A percentile compares a stretch with the other conserved stretches of the same genome.
Conservation (phyloP, 2,888 invertebrate species). For the Sicus ferrugineus region DNA sequence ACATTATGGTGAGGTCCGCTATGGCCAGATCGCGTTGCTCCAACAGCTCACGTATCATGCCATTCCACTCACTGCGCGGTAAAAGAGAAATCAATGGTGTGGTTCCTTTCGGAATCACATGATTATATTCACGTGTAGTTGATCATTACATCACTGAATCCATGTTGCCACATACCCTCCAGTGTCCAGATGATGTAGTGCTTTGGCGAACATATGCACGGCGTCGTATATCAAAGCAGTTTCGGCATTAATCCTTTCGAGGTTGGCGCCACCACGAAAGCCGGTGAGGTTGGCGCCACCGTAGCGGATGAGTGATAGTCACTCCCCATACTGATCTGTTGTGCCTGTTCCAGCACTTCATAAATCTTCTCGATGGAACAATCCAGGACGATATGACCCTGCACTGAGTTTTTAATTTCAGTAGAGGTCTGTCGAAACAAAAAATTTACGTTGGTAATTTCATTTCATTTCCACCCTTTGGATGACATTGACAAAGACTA, state of each 20-base stretch:
- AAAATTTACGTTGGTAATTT: no score
- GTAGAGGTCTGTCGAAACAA: conserved; percentile 72
- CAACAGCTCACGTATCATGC: conserved; percentile 86
- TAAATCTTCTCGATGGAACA: conserved; percentile 87
- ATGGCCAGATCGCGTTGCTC: conserved; percentile 94
- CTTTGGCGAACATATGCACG: conserved; percentile 91
- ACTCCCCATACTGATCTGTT: conserved; percentile 97
- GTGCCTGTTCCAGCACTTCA: conserved; percentile 89
- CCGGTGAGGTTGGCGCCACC: conserved; percentile 96
- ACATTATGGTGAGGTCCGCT: conserved; percentile 96
- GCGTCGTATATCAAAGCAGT: conserved; percentile 97
- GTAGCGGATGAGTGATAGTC: conserved; percentile 95
- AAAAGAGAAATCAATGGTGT: no score
- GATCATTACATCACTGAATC: conserved; percentile 90
- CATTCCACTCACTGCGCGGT: conserved; percentile 81
- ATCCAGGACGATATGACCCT: conserved; percentile 90
- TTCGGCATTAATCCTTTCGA: conserved; percentile 71
- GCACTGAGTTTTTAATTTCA: conserved; percentile 91
- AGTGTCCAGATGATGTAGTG: conserved; percentile 88
- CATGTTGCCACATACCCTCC: conserved; percentile 93
- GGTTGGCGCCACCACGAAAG: conserved; percentile 70
- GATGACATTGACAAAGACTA: no score
- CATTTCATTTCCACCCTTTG: no score
- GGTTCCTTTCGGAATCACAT: no score
- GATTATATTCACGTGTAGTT: conserved; percentile 95